phyloP scores from a whole-genome alignment of 2,113 vertebrate species.

The Brachyistius frenatus region DNA sequence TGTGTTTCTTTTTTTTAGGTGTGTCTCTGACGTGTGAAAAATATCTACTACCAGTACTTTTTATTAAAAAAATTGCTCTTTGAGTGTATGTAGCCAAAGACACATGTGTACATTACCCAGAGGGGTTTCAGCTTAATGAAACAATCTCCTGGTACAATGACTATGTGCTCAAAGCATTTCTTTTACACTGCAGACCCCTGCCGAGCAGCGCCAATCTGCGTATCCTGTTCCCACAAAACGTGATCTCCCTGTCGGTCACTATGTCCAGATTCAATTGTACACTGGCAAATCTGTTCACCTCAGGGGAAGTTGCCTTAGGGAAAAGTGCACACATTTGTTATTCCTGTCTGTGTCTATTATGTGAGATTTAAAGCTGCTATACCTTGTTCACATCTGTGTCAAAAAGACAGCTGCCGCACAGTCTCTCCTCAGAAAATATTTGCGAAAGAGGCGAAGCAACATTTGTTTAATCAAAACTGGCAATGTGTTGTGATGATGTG shows the following conservation, averaged over 20 bases:
- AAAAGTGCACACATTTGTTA: slow-evolving; percentile 55
- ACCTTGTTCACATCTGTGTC: slow-evolving; percentile 69
- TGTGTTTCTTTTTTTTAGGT: slow-evolving; percentile 23
- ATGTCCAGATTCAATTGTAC: slow-evolving; percentile 55
- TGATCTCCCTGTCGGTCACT: slow-evolving; percentile 54
- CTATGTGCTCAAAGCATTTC: slow-evolving; percentile 13
- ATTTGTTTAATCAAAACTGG: slow-evolving; percentile 53
- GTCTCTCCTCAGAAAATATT: slow-evolving; percentile 49
- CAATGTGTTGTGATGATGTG: slow-evolving; percentile 36
- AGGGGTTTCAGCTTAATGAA: slow-evolving; percentile 44
- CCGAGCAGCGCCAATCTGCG: slow-evolving; percentile 25
- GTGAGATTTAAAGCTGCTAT: slow-evolving; percentile 64
- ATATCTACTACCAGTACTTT: slow-evolving; percentile 17
- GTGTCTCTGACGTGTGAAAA: slow-evolving; percentile 55
- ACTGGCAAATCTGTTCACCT: slow-evolving; percentile 73
- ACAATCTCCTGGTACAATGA: slow-evolving; percentile 36
- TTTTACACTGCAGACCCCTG: slow-evolving; percentile 14
- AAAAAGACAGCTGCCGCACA: slow-evolving; percentile 46
- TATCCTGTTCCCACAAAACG: slow-evolving; percentile 20
- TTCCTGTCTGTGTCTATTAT: slow-evolving; percentile 69
- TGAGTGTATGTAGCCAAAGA: slow-evolving; percentile 44
- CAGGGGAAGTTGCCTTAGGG: slow-evolving; percentile 57
- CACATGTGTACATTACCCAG: slow-evolving; percentile 29
- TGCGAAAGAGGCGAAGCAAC: slow-evolving; percentile 24
- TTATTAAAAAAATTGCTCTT: slow-evolving; percentile 58